Conservation (phyloP, 2,797 vertebrate species). For the Acanthornis magna region DNA sequence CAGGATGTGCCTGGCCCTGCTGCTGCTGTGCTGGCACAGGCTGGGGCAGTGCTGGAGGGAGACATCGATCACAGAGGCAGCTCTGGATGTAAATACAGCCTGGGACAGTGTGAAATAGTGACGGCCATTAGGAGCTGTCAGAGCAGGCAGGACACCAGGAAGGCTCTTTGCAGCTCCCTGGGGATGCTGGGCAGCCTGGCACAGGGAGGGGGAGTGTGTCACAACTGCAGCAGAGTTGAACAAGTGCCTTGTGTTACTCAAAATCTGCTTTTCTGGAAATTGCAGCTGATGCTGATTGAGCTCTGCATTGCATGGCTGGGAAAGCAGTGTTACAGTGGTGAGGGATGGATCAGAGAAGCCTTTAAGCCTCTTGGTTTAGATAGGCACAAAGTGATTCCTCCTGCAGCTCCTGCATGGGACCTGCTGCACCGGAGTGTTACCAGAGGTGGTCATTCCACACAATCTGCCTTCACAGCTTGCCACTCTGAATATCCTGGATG, state of each 20-base stretch:
- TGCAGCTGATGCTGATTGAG: conserved; percentile 51
- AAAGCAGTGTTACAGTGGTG: rapidly evolving
- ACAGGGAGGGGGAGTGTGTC: background rate
- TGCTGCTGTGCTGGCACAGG: background rate
- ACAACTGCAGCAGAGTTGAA: background rate
- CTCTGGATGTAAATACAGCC: background rate
- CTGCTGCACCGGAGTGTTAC: background rate
- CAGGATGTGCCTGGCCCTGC: background rate
- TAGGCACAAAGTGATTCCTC: background rate
- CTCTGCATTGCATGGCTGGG: background rate
- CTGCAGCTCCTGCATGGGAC: background rate
- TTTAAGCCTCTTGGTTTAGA: background rate
- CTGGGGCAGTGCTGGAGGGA: background rate
- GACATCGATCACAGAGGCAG: background rate
- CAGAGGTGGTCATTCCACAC: background rate
- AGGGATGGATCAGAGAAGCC: rapidly evolving
- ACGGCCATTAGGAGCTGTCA: background rate
- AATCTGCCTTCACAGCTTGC: background rate
- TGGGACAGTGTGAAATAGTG: background rate
- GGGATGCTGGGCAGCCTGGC: background rate
- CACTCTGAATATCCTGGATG: background rate
- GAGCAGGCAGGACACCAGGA: background rate
- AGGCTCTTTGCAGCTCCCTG: background rate
- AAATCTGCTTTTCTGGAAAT: conserved; percentile 69
- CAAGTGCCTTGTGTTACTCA: conserved; percentile 45